These are phyloP conservation scores for Danaus chrysippus DNA, from an alignment of 2,888 invertebrate species.

Conservation along the genomic window DNA sequence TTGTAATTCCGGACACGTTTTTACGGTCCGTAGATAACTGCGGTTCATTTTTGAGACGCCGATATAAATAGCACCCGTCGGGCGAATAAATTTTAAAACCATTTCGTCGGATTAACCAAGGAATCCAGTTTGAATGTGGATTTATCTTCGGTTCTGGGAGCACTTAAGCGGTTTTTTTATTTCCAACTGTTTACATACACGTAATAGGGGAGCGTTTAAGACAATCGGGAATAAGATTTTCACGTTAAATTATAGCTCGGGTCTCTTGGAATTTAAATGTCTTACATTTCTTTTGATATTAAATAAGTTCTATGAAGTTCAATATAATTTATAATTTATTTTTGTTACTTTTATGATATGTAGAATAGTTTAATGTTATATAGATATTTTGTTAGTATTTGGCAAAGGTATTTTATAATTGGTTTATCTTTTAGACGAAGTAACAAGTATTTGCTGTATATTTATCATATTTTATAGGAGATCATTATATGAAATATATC, in stretches of 20 bases:
- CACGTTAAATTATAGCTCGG: neutral
- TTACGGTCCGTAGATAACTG: conserved; percentile 70
- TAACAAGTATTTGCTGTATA: no score
- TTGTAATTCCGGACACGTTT: conserved; percentile 69
- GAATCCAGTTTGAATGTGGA: conserved; percentile 27
- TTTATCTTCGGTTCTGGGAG: conserved; percentile 26
- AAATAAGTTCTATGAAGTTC: no score
- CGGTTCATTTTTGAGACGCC: conserved; percentile 73
- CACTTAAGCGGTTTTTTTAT: conserved; percentile 25
- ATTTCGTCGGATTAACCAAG: conserved; percentile 47
- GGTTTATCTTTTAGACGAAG: no score
- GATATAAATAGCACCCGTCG: conserved; percentile 73
- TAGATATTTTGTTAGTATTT: no score
- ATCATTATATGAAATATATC: no score
- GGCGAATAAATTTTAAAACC: conserved; percentile 74
- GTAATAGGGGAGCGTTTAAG: conserved; percentile 2
- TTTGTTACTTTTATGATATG: no score
- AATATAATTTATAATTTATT: no score
- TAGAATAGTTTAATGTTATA: no score
- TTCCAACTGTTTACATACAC: conserved; percentile 17
- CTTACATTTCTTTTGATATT: no score
- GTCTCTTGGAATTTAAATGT: no score
- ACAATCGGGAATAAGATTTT: conserved; percentile 8
- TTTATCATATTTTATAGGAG: no score
- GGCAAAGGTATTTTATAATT: no score